Evolutionary conservation across 2,888 invertebrate genomes (phyloP).

Genomic region (Lampropteryx suffumata): DNA sequence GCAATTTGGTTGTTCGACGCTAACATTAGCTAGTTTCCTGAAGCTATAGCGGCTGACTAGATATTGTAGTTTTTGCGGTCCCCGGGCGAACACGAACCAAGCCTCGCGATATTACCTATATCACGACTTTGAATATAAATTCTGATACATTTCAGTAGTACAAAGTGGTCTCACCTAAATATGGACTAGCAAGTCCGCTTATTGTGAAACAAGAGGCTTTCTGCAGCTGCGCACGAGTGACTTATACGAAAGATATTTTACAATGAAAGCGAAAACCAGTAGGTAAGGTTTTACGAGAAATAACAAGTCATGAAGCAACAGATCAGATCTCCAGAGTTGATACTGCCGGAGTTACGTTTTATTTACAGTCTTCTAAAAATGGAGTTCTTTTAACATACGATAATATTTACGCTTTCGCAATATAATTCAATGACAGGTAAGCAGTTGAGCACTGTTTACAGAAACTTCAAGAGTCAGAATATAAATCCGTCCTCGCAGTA

Average conservation of each 20-base stretch:
- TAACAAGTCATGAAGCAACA: slow-evolving; percentile 4
- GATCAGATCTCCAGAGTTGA: slow-evolving; percentile 7
- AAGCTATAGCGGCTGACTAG: slow-evolving; percentile 42
- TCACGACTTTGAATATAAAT: slow-evolving; percentile 21
- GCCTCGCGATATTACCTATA: slow-evolving; percentile 16
- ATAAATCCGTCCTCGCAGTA: slow-evolving; percentile 62
- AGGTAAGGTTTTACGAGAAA: slow-evolving; percentile 3
- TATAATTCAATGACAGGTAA: slow-evolving; percentile 63
- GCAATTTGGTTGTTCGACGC: slow-evolving; percentile 49
- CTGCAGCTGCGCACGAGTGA: slow-evolving; percentile 21
- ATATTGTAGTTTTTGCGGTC: slow-evolving; percentile 48
- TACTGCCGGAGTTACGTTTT: slow-evolving; percentile 24
- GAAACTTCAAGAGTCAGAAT: slow-evolving; percentile 44
- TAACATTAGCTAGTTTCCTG: slow-evolving; percentile 45
- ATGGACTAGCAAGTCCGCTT: slow-evolving; percentile 14
- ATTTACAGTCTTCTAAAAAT: slow-evolving; percentile 32
- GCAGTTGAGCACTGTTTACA: slow-evolving; percentile 43
- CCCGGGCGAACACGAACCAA: slow-evolving; percentile 51
- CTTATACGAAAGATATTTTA: slow-evolving; percentile 15
- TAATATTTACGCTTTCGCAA: slow-evolving; percentile 47
- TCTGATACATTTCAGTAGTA: slow-evolving; percentile 18
- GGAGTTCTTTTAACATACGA: slow-evolving; percentile 23
- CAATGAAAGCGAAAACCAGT: slow-evolving; percentile 10
- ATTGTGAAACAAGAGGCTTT: slow-evolving; percentile 20
- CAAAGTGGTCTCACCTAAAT: slow-evolving; percentile 17